phyloP scores from a whole-genome alignment of 2,113 vertebrate species.

The Cinclus mexicanus region DNA sequence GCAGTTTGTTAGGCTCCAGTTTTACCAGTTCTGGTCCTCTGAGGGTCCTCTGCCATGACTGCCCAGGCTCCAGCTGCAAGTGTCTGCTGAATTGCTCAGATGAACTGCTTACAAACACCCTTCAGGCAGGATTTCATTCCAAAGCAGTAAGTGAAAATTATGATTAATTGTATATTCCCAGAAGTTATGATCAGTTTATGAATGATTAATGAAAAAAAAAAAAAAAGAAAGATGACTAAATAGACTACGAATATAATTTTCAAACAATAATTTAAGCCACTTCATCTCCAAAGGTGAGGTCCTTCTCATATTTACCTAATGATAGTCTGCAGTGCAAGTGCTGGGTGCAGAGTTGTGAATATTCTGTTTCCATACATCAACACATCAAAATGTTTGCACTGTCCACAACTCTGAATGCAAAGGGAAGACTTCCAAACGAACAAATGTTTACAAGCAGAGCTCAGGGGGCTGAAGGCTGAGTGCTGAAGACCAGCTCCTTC shows the following conservation, averaged over 20 bases:
- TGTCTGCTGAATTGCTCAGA: background rate
- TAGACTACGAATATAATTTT: constrained; percentile 38
- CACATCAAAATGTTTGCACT: background rate
- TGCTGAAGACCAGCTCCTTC: background rate
- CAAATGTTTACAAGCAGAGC: background rate
- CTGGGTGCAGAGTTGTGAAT: background rate
- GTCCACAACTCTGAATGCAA: background rate
- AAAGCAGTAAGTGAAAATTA: constrained; percentile 23
- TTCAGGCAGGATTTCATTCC: constrained; percentile 28
- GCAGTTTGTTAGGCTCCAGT: background rate
- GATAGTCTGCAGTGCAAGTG: background rate
- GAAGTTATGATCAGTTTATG: constrained; percentile 44
- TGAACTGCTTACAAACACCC: background rate
- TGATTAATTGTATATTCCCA: constrained; percentile 60
- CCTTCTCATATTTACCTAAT: background rate
- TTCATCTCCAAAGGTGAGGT: background rate
- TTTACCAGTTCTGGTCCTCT: background rate
- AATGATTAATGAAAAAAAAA: constrained; percentile 46
- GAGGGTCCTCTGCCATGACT: background rate
- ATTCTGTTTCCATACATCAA: background rate
- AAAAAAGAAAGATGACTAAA: background rate
- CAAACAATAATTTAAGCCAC: constrained; percentile 25
- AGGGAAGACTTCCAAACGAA: background rate
- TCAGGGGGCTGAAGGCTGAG: background rate
- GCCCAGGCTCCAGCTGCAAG: background rate